phyloP scores from a whole-genome alignment of 2,888 invertebrate species.

The Nomada fabriciana region DNA sequence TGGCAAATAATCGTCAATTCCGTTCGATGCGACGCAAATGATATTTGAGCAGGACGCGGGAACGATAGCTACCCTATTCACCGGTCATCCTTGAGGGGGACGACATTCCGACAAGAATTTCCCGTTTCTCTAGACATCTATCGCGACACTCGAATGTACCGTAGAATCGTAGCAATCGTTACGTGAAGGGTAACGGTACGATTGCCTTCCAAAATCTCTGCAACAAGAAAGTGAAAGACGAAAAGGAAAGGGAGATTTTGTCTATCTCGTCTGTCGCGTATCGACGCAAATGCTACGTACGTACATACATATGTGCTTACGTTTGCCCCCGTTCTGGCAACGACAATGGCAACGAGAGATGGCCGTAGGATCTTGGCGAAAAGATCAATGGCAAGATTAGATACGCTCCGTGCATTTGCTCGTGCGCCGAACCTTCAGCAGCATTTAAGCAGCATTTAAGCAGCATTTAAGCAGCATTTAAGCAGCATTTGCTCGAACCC shows the following conservation, averaged over 20 bases:
- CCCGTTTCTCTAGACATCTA: constrained; percentile 66
- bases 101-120: constrained; percentile 71
- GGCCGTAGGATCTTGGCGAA: no score
- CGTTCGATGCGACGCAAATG: background rate
- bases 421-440: no score
- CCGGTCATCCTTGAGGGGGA: constrained; percentile 73
- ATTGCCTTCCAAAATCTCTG: background rate
- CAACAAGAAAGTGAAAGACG: no score
- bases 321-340: background rate
- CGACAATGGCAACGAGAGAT: background rate
- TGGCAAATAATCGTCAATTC: background rate
- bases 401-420: no score
- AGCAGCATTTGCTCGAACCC: no score
- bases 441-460: no score
- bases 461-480: no score
- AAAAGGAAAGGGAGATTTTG: no score
- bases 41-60: constrained; percentile 32
- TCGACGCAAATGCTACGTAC: no score
- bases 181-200: constrained; percentile 30
- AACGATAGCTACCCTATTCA: constrained; percentile 46
- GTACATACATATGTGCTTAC: no score
- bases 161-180: constrained; percentile 5
- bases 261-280: no score
- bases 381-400: no score
- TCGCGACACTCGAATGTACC: background rate